Conservation (phyloP, 2,888 invertebrate species). For the Malthinus seriepunctatus region DNA sequence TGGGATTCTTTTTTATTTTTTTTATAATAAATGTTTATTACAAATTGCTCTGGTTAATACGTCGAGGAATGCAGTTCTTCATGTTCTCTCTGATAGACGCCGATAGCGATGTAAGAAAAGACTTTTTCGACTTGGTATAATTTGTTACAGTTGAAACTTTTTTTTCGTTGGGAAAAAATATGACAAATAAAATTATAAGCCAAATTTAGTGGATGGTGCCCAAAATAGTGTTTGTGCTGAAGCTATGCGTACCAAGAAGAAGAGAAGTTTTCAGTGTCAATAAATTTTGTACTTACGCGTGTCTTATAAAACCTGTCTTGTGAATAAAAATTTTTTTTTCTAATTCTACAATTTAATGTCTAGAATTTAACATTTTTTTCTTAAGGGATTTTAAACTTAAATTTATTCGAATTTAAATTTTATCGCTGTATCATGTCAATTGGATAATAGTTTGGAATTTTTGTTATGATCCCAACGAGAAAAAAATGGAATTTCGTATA, state of each 20-base stretch:
- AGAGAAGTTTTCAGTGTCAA: slow-evolving; percentile 13
- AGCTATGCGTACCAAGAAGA: slow-evolving; percentile 1
- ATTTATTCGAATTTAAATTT: neutral
- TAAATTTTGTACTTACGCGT: slow-evolving; percentile 19
- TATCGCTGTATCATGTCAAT: too few relatives aligned
- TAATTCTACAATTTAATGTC: slow-evolving; percentile 27
- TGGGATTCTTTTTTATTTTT: neutral
- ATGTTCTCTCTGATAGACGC: slow-evolving; percentile 21
- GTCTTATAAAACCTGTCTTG: slow-evolving; percentile 18
- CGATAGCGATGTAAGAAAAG: neutral
- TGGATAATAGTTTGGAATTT: too few relatives aligned
- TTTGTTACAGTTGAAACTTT: slow-evolving; percentile 1
- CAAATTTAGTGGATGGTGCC: neutral
- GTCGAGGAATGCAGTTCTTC: slow-evolving; percentile 43
- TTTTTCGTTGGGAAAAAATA: slow-evolving; percentile 1
- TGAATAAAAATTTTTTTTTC: slow-evolving; percentile 13
- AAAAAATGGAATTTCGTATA: too few relatives aligned
- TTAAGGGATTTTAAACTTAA: slow-evolving; percentile 17
- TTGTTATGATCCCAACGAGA: too few relatives aligned
- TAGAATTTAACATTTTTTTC: slow-evolving; percentile 17
- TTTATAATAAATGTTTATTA: slow-evolving; percentile 31
- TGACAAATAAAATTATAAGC: slow-evolving; percentile 4
- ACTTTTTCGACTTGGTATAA: neutral
- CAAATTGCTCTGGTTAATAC: slow-evolving; percentile 48
- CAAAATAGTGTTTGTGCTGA: too few relatives aligned